These are phyloP conservation scores for Heterodera filipjevi DNA, from an alignment of 2,888 invertebrate species.

Conservation along the genomic window DNA sequence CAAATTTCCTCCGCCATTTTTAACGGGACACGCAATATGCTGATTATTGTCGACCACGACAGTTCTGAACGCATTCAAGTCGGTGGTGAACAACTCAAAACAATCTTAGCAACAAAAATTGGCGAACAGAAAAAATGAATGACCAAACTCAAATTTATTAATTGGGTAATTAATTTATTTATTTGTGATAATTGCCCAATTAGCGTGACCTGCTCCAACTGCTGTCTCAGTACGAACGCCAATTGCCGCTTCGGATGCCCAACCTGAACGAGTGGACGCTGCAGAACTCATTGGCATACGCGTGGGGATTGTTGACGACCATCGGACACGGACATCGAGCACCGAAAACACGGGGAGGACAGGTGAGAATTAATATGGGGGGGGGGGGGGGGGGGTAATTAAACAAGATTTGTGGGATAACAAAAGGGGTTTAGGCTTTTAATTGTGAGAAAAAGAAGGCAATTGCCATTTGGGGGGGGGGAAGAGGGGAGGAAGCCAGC, in stretches of 20 bases:
- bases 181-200: background rate
- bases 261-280: slow-evolving; percentile 51
- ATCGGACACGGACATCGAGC: slow-evolving; percentile 55
- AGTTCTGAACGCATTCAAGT: slow-evolving; percentile 58
- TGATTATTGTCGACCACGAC: slow-evolving; percentile 59
- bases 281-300: slow-evolving; percentile 57
- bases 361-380: slow-evolving; percentile 39
- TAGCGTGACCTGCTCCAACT: slow-evolving; percentile 31
- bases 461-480: no score
- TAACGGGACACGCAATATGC: slow-evolving; percentile 59
- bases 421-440: no score
- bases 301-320: slow-evolving; percentile 58
- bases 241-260: slow-evolving; percentile 32
- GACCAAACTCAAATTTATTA: no score
- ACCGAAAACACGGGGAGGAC: slow-evolving; percentile 54
- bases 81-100: background rate
- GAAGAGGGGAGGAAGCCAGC: background rate
- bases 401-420: no score
- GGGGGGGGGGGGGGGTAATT: background rate
- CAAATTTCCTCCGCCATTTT: slow-evolving; percentile 56
- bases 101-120: background rate
- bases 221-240: slow-evolving; percentile 29
- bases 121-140: background rate
- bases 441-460: no score
- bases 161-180: no score